A percentile compares a stretch with the other conserved stretches of the same genome.
Evolutionary conservation across 2,797 vertebrate species (phyloP).

Genomic region (Triplophysa yarkandensis): DNA sequence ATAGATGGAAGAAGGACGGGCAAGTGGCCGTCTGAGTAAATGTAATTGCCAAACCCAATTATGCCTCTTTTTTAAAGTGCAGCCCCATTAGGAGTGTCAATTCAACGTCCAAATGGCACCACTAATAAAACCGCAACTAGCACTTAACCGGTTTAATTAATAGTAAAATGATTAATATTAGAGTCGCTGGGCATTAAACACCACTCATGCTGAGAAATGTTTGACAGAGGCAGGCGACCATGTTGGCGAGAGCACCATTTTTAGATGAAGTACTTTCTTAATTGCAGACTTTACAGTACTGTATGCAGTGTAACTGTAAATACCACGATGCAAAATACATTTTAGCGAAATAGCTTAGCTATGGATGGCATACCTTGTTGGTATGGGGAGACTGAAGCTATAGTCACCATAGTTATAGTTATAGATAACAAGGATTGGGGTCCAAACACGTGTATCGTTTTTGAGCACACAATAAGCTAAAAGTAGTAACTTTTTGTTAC

Average conservation of each 20-base stretch:
- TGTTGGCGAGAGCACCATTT: slow-evolving; percentile 19
- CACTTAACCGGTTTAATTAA: slow-evolving; percentile 86
- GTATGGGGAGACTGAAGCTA: not conserved
- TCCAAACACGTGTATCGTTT: too few species aligned
- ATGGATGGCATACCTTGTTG: not conserved
- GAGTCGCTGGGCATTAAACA: slow-evolving; percentile 77
- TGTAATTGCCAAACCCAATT: slow-evolving; percentile 93
- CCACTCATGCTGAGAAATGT: slow-evolving; percentile 47
- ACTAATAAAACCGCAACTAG: slow-evolving; percentile 79
- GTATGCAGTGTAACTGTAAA: slow-evolving; percentile 12
- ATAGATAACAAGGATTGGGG: too few species aligned
- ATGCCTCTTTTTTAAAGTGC: slow-evolving; percentile 79
- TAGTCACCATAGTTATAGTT: not conserved
- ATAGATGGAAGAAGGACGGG: slow-evolving; percentile 83
- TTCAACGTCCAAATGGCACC: slow-evolving; percentile 82
- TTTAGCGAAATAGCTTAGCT: not conserved
- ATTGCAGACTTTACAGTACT: slow-evolving; percentile 8
- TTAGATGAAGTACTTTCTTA: slow-evolving; percentile 33
- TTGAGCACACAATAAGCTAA: not conserved
- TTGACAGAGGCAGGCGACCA: slow-evolving; percentile 26
- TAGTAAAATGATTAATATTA: slow-evolving; percentile 86
- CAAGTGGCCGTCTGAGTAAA: slow-evolving; percentile 79
- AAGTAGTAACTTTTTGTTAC: too few species aligned
- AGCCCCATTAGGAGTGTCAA: slow-evolving; percentile 86
- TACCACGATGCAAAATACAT: not conserved